These are phyloP conservation scores for Jacana jacana DNA, from an alignment of 2,113 vertebrate species.

Conservation along the genomic window DNA sequence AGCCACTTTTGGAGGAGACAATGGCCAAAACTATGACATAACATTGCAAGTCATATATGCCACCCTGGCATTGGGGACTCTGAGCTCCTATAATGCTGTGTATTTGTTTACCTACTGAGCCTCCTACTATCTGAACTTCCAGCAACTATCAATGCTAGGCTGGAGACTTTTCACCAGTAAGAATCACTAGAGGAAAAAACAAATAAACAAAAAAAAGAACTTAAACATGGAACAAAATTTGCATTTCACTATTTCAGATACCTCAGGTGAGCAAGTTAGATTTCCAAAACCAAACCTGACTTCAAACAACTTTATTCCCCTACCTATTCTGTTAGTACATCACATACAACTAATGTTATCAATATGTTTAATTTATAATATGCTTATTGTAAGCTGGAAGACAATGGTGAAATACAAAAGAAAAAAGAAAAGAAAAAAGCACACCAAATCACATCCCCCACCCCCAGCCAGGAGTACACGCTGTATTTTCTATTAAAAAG, in stretches of 20 bases:
- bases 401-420: background rate
- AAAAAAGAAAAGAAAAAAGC: no score
- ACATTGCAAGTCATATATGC: background rate
- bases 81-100: background rate
- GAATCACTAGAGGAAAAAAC: background rate
- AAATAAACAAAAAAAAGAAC: background rate
- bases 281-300: background rate
- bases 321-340: background rate
- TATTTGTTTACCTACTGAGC: background rate
- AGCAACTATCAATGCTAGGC: background rate
- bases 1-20: background rate
- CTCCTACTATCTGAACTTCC: background rate
- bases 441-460: background rate
- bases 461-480: background rate
- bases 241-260: background rate
- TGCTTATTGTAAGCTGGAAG: background rate
- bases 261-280: background rate
- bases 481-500: background rate
- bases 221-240: background rate
- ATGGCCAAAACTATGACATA: background rate
- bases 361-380: background rate
- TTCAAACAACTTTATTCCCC: background rate
- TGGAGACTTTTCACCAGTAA: background rate
- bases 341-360: background rate
- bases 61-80: background rate